Percentiles rank a stretch among this genome's conserved stretches.
phyloP scores from a whole-genome alignment of 2,797 vertebrate species.

The Ctenopoma multispine region DNA sequence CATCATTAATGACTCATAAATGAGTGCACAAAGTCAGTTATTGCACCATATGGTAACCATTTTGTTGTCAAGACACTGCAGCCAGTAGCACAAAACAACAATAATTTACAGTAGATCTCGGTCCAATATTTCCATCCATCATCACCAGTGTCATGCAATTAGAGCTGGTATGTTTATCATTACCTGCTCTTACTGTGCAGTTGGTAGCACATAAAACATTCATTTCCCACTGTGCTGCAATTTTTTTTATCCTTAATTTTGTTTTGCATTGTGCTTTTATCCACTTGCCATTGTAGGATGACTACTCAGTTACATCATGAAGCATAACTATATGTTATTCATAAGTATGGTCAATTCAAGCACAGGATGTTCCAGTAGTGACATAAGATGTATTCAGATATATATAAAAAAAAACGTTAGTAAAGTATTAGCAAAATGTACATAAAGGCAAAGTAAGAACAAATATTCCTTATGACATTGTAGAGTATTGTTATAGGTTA shows the following conservation, averaged over 20 bases:
- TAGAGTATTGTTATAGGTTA: too few relatives aligned
- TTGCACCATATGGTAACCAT: slow-evolving; percentile 27
- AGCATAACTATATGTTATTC: neutral
- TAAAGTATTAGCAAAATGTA: too few relatives aligned
- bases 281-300: neutral
- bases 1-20: slow-evolving; percentile 31
- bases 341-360: neutral
- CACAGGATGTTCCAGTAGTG: neutral
- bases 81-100: neutral
- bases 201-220: neutral
- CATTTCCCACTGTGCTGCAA: too few relatives aligned
- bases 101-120: neutral
- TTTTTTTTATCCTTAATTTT: too few relatives aligned
- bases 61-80: neutral
- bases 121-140: neutral
- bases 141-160: neutral
- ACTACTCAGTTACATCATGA: too few relatives aligned
- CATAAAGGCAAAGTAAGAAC: too few relatives aligned
- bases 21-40: slow-evolving; percentile 29
- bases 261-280: neutral
- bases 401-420: too few relatives aligned
- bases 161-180: neutral
- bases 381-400: neutral
- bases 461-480: too few relatives aligned
- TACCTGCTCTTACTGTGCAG: neutral